Percentiles rank a stretch among this genome's conserved stretches.
Conservation (phyloP, 2,888 invertebrate species). For the Hydraecia micacea region DNA sequence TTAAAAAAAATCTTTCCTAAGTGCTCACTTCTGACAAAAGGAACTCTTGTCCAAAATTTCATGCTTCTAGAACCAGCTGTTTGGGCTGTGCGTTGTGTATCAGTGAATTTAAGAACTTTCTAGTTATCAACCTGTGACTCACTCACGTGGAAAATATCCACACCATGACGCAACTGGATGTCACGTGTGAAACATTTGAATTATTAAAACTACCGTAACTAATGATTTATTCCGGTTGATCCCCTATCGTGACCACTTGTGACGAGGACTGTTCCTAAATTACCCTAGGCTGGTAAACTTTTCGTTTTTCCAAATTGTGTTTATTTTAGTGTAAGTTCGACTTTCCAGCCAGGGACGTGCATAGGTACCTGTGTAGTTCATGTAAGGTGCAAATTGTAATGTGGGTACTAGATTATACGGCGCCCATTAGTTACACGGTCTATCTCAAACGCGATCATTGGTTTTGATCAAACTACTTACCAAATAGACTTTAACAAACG, state of each 20-base stretch:
- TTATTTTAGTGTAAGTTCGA: too few relatives aligned
- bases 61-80: background rate
- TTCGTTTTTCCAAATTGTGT: too few relatives aligned
- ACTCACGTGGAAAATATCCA: background rate
- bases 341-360: too few relatives aligned
- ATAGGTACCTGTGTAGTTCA: background rate
- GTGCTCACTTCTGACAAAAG: background rate
- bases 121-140: background rate
- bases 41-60: background rate
- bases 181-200: background rate
- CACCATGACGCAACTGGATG: background rate
- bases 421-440: background rate
- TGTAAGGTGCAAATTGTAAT: background rate
- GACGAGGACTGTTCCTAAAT: too few relatives aligned
- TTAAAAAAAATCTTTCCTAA: background rate
- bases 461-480: background rate
- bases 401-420: background rate
- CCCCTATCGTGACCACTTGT: too few relatives aligned
- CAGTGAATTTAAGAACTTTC: background rate
- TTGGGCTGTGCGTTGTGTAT: background rate
- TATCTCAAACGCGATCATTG: background rate
- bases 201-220: background rate
- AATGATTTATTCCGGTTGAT: too few relatives aligned
- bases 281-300: too few relatives aligned
- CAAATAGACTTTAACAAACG: background rate